Evolutionary conservation across 1,140 invertebrate genomes (phyloP).

Genomic region (Uloborus diversus): DNA sequence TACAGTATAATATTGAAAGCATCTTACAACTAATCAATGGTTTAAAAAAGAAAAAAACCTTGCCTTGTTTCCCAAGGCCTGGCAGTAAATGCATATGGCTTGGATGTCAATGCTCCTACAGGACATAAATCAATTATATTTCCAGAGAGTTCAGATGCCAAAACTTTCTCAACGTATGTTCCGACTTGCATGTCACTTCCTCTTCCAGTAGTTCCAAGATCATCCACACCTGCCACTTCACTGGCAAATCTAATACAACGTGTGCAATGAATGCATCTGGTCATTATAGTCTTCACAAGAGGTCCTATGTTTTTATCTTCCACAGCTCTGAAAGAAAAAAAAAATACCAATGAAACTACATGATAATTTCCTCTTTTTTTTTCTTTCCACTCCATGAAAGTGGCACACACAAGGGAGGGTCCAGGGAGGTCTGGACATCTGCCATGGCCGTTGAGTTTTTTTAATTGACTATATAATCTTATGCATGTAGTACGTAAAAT

Average conservation of each 20-base stretch:
- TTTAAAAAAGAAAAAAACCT: too few relatives aligned
- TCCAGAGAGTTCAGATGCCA: slow-evolving; percentile 96
- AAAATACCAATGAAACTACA: not conserved
- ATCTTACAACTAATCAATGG: too few relatives aligned
- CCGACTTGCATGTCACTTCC: slow-evolving; percentile 98
- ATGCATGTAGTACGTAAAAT: too few relatives aligned
- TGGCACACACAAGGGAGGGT: too few relatives aligned
- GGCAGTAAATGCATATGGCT: slow-evolving; percentile 93
- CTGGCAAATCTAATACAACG: slow-evolving; percentile 96
- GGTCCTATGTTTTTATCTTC: slow-evolving; percentile 99
- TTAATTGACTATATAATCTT: too few relatives aligned
- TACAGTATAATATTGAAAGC: too few relatives aligned
- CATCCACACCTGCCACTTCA: slow-evolving; percentile 97
- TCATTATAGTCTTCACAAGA: slow-evolving; percentile 99
- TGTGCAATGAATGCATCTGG: slow-evolving; percentile 99
- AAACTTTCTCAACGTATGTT: slow-evolving; percentile 98
- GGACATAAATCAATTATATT: slow-evolving; percentile 99
- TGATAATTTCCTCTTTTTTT: not conserved
- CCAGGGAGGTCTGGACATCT: too few relatives aligned
- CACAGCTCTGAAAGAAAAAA: slow-evolving; percentile 78
- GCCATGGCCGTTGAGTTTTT: too few relatives aligned
- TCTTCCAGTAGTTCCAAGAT: slow-evolving; percentile 95
- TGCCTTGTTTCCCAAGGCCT: slow-evolving; percentile 87
- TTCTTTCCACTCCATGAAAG: not conserved
- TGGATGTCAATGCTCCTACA: slow-evolving; percentile 96